These are phyloP conservation scores for Mobula hypostoma DNA, from an alignment of 2,113 vertebrate genomes.

Conservation along the genomic window DNA sequence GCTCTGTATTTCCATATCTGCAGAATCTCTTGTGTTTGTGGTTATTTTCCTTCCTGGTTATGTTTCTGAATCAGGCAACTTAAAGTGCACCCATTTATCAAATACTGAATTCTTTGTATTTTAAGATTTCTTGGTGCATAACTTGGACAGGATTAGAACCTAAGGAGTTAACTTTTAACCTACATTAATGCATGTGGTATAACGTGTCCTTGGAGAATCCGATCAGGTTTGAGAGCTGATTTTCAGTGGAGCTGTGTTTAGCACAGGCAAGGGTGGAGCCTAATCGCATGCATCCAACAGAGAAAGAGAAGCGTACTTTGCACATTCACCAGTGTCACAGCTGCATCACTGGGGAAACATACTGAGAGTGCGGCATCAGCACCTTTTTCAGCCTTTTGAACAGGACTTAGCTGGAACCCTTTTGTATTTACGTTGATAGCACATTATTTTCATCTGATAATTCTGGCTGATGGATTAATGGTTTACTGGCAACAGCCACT, in stretches of 20 bases:
- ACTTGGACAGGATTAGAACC: background rate
- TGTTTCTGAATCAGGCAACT: background rate
- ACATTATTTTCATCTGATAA: slow-evolving; percentile 9
- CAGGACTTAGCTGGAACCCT: slow-evolving; percentile 4
- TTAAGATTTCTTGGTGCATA: background rate
- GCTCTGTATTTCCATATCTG: too few species aligned
- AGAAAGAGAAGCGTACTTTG: slow-evolving; percentile 2
- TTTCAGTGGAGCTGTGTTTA: slow-evolving; percentile 32
- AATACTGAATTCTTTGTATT: background rate
- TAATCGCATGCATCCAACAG: slow-evolving; percentile 34
- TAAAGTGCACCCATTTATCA: background rate
- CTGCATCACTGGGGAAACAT: slow-evolving; percentile 36
- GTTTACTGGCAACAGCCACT: slow-evolving; percentile 24
- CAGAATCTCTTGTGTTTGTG: too few species aligned
- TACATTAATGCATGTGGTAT: too few species aligned
- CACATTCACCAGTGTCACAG: slow-evolving; percentile 34
- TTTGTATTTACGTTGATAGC: slow-evolving; percentile 15
- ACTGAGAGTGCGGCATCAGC: slow-evolving; percentile 20
- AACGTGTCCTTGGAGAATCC: slow-evolving; percentile 36
- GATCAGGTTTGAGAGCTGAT: slow-evolving; percentile 23
- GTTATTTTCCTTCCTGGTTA: background rate
- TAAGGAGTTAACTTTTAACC: slow-evolving; percentile 26
- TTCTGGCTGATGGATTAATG: slow-evolving; percentile 13
- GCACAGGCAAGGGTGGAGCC: slow-evolving; percentile 19
- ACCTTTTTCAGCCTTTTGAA: slow-evolving; percentile 22